A percentile compares a stretch with the other conserved stretches of the same genome.
These are phyloP conservation scores for Hozukius guyotensis DNA, from an alignment of 2,797 vertebrate species.

Conservation along the genomic window DNA sequence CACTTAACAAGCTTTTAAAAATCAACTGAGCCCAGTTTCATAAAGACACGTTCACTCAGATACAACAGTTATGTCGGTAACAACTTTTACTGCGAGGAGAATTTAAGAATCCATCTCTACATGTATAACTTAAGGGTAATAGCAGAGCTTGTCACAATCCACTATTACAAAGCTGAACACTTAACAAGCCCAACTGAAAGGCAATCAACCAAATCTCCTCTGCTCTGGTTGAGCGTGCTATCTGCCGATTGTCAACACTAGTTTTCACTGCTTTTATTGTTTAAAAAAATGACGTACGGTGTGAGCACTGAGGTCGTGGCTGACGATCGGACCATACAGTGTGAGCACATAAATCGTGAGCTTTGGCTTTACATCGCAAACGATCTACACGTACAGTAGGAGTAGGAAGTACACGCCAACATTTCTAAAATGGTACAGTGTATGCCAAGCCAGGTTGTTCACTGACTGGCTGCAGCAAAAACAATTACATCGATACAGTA, in stretches of 20 bases:
- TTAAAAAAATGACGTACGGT: background rate
- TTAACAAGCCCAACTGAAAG: background rate
- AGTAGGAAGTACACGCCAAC: background rate
- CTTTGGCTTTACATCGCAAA: too few relatives aligned
- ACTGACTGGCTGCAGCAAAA: background rate
- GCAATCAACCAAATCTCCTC: background rate
- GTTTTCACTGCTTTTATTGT: background rate
- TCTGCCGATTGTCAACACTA: background rate
- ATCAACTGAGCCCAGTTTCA: background rate
- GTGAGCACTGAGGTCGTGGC: too few relatives aligned
- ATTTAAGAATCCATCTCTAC: background rate
- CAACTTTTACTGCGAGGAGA: background rate
- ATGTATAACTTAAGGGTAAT: background rate
- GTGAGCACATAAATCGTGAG: too few relatives aligned
- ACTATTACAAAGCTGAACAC: background rate
- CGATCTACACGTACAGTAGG: too few relatives aligned
- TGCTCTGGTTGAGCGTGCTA: fast-evolving
- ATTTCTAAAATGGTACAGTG: too few relatives aligned
- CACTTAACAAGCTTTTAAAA: background rate
- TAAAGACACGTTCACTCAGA: background rate
- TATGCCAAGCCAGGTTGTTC: background rate
- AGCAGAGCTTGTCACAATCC: background rate
- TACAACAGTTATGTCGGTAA: background rate
- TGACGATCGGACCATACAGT: too few relatives aligned
- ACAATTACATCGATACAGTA: background rate